Percentiles rank a stretch among this genome's conserved stretches.
These are phyloP conservation scores for Cyanoliseus patagonus DNA, from an alignment of 2,113 vertebrate species.

Conservation along the genomic window DNA sequence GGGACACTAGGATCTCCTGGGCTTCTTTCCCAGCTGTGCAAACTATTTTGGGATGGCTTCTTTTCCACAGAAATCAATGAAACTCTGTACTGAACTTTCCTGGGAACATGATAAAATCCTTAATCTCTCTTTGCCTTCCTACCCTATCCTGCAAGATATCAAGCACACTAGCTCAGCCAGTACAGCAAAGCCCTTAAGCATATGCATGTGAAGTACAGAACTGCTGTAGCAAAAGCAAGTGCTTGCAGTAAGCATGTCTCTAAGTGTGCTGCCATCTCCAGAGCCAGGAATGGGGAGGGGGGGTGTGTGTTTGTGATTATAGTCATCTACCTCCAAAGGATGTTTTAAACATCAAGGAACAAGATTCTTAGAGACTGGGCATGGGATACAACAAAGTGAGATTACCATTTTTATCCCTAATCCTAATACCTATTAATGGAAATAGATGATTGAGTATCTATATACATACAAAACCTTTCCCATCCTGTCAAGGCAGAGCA, in stretches of 20 bases:
- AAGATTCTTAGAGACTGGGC: conserved; percentile 16
- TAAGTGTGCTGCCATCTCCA: not conserved
- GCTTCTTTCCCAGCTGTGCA: not conserved
- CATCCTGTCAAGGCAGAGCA: not conserved
- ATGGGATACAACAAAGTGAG: not conserved
- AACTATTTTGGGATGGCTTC: not conserved
- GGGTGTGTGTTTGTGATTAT: accelerated
- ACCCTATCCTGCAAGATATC: conserved; percentile 7
- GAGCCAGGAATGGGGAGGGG: conserved; percentile 18
- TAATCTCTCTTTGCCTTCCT: not conserved
- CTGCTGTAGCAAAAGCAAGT: not conserved
- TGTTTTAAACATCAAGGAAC: conserved; percentile 38
- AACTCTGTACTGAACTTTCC: not conserved
- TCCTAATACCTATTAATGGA: conserved; percentile 40
- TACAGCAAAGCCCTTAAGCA: not conserved
- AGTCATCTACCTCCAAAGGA: not conserved
- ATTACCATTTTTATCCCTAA: not conserved
- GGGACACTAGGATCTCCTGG: not conserved
- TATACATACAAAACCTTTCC: not conserved
- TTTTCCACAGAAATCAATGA: not conserved
- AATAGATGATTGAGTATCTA: not conserved
- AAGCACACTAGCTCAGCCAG: not conserved
- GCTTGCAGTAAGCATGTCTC: not conserved
- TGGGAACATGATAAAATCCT: not conserved
- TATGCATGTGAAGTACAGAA: not conserved